Conservation (phyloP, 1,140 invertebrate genomes). For the Drosophila serrata region DNA sequence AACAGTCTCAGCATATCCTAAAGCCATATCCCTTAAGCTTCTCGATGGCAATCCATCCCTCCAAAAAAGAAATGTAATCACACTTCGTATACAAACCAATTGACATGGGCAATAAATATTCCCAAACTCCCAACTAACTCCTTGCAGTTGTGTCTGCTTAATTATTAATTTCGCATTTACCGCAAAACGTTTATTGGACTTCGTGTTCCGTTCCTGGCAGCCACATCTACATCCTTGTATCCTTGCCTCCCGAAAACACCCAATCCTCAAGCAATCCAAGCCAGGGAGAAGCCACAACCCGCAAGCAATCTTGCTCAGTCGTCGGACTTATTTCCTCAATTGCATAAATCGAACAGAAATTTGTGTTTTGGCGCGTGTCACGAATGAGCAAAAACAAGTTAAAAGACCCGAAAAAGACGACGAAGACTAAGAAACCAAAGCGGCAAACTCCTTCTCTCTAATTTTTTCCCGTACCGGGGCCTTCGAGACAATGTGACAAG, state of each 20-base stretch:
- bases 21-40: too few species aligned
- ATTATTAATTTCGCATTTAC: constrained; percentile 83
- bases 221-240: constrained; percentile 11
- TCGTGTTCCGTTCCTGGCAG: constrained; percentile 9
- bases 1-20: too few species aligned
- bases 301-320: constrained; percentile 54
- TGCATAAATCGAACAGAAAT: constrained; percentile 82
- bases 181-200: constrained; percentile 77
- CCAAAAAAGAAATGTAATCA: constrained; percentile 36
- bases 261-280: constrained; percentile 20
- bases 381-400: constrained; percentile 68
- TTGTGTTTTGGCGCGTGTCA: constrained; percentile 81
- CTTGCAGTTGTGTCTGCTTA: constrained; percentile 57
- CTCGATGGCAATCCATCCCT: not conserved
- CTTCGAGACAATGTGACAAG: constrained; percentile 78
- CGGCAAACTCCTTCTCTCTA: constrained; percentile 43
- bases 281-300: constrained; percentile 31
- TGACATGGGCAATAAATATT: constrained; percentile 64
- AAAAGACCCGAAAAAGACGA: constrained; percentile 42
- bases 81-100: constrained; percentile 47
- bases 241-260: constrained; percentile 6
- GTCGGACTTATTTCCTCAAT: constrained; percentile 77
- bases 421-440: constrained; percentile 38
- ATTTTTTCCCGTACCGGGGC: constrained; percentile 37
- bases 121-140: constrained; percentile 19